phyloP scores from a whole-genome alignment of 2,888 invertebrate genomes.

The Parascotia fuliginaria region DNA sequence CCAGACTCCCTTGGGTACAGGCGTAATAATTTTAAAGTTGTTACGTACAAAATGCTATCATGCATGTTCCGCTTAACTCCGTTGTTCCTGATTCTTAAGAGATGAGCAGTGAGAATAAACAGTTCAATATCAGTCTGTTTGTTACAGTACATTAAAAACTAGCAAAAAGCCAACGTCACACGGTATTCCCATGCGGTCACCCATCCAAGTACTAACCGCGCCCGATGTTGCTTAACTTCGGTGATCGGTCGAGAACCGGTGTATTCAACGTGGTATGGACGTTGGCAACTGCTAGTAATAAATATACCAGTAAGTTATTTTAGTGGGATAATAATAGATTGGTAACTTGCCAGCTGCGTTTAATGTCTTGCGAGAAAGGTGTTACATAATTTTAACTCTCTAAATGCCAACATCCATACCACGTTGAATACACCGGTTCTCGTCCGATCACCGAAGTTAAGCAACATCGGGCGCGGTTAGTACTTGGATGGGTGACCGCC shows the following conservation, averaged over 20 bases:
- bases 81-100: no score
- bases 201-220: no score
- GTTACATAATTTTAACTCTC: background rate
- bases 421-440: conserved; percentile 79
- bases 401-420: conserved; percentile 66
- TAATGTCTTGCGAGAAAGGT: no score
- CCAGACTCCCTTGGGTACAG: conserved; percentile 33
- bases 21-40: conserved; percentile 46
- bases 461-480: conserved; percentile 78
- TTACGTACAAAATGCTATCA: conserved; percentile 31
- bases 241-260: conserved; percentile 79
- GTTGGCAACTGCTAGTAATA: conserved; percentile 21
- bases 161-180: no score
- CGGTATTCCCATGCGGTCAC: conserved; percentile 18
- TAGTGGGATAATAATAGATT: no score
- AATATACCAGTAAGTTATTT: no score
- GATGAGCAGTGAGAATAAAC: no score
- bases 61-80: no score
- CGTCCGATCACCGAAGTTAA: conserved; percentile 83
- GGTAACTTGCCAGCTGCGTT: no score
- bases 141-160: no score
- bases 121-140: no score
- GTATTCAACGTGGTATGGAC: conserved; percentile 71
- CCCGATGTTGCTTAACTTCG: conserved; percentile 78
- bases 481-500: conserved; percentile 78